phyloP scores from a whole-genome alignment of 2,113 vertebrate species.

The Theristicus caerulescens region DNA sequence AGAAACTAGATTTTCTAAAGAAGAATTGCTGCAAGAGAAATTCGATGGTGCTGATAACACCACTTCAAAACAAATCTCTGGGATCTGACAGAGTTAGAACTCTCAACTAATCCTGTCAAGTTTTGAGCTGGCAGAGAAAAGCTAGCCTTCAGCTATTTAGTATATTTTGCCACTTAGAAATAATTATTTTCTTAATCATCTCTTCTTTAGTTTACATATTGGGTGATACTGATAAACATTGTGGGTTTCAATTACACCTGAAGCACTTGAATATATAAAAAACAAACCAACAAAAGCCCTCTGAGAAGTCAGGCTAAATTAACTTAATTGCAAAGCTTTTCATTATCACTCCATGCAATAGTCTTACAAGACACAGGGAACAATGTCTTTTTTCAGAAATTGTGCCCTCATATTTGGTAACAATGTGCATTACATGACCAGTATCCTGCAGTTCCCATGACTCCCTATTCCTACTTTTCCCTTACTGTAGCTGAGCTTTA shows the following conservation, averaged over 20 bases:
- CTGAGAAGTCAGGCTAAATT: not conserved
- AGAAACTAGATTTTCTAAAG: not conserved
- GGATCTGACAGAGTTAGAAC: not conserved
- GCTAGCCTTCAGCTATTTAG: not conserved
- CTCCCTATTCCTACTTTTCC: not conserved
- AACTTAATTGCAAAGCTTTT: not conserved
- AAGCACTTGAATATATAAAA: not conserved
- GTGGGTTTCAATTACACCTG: not conserved
- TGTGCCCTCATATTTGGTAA: not conserved
- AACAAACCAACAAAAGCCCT: not conserved
- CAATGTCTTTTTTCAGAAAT: not conserved
- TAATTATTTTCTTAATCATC: not conserved
- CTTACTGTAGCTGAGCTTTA: not conserved
- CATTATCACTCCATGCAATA: not conserved
- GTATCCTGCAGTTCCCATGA: not conserved
- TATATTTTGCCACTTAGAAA: not conserved
- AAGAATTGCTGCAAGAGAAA: not conserved
- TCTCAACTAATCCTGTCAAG: not conserved
- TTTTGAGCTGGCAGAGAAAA: not conserved
- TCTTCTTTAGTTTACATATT: not conserved
- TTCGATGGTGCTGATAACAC: not conserved
- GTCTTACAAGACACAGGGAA: not conserved
- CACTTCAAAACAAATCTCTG: not conserved
- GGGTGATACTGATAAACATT: not conserved
- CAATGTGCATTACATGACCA: not conserved